These are phyloP conservation scores for Cephalopterus ornatus DNA, from an alignment of 2,113 vertebrate species.

Conservation along the genomic window DNA sequence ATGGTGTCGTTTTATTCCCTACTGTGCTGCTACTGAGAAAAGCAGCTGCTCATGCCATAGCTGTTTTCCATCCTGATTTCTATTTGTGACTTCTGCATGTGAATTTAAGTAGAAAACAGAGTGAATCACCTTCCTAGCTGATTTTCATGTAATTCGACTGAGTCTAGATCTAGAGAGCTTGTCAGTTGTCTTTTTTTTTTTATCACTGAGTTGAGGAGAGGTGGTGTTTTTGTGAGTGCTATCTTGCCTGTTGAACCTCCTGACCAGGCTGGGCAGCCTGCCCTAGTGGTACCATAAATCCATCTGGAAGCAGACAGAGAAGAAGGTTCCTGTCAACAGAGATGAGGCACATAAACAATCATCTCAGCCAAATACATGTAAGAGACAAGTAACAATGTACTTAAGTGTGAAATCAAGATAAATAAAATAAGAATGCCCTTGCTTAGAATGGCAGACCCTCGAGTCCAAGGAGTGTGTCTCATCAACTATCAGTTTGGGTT, in stretches of 20 bases:
- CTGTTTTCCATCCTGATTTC: slow-evolving; percentile 11
- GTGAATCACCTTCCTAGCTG: not conserved
- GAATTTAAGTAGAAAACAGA: not conserved
- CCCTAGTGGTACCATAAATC: not conserved
- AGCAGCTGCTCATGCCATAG: not conserved
- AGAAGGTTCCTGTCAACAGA: not conserved
- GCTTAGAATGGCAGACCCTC: not conserved
- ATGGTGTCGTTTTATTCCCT: not conserved
- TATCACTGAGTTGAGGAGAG: fast-evolving
- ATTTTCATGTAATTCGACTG: not conserved
- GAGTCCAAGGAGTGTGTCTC: not conserved
- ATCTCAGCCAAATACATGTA: not conserved
- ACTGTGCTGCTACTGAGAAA: not conserved
- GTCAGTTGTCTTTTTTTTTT: not conserved
- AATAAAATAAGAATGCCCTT: not conserved
- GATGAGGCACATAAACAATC: not conserved
- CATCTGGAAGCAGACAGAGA: slow-evolving; percentile 14
- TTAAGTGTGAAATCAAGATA: not conserved
- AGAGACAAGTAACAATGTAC: not conserved
- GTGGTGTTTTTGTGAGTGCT: not conserved
- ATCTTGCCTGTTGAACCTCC: not conserved
- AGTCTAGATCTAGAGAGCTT: not conserved
- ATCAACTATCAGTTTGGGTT: not conserved
- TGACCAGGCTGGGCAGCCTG: not conserved
- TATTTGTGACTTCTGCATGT: slow-evolving; percentile 8